Evolutionary conservation across 2,113 vertebrate species (phyloP).

Genomic region (Percina caprodes): DNA sequence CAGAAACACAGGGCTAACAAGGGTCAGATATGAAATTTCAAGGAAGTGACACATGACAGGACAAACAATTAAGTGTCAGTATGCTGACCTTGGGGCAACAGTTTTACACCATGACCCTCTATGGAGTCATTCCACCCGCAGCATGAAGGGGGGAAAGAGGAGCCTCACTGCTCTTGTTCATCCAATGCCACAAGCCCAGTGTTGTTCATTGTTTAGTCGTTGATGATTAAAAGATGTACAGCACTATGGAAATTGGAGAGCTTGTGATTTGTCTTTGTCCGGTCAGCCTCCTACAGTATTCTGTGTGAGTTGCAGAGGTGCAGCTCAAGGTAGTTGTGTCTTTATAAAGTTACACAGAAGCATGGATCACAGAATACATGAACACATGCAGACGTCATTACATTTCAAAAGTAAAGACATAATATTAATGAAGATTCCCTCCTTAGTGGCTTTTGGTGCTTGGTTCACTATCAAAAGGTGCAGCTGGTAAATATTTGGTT

Average conservation of each 20-base stretch:
- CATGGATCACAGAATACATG: slow-evolving; percentile 1
- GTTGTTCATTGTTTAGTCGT: slow-evolving; percentile 82
- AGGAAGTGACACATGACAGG: slow-evolving; percentile 84
- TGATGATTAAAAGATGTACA: slow-evolving; percentile 83
- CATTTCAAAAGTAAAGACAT: slow-evolving; percentile 9
- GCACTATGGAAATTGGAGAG: slow-evolving; percentile 65
- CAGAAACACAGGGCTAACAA: slow-evolving; percentile 74
- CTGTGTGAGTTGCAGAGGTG: slow-evolving; percentile 38
- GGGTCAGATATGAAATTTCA: slow-evolving; percentile 83
- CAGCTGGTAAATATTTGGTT: slow-evolving; percentile 86
- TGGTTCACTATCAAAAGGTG: slow-evolving; percentile 78
- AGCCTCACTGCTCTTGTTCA: slow-evolving; percentile 50
- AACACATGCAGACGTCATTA: slow-evolving; percentile 8
- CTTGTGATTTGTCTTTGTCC: slow-evolving; percentile 77
- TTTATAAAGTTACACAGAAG: slow-evolving; percentile 18
- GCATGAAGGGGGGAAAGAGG: slow-evolving; percentile 35
- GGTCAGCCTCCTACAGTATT: slow-evolving; percentile 59
- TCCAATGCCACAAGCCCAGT: slow-evolving; percentile 55
- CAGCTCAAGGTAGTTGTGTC: slow-evolving; percentile 34
- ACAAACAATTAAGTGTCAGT: slow-evolving; percentile 83
- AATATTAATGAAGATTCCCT: slow-evolving; percentile 24
- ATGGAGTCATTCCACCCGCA: slow-evolving; percentile 74
- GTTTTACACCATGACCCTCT: slow-evolving; percentile 78
- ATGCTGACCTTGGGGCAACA: slow-evolving; percentile 76
- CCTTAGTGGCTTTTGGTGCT: slow-evolving; percentile 64